Percentiles rank a stretch among this genome's conserved stretches.
These are phyloP conservation scores for Hippoglossus hippoglossus DNA, from an alignment of 2,797 vertebrate species.

Conservation along the genomic window DNA sequence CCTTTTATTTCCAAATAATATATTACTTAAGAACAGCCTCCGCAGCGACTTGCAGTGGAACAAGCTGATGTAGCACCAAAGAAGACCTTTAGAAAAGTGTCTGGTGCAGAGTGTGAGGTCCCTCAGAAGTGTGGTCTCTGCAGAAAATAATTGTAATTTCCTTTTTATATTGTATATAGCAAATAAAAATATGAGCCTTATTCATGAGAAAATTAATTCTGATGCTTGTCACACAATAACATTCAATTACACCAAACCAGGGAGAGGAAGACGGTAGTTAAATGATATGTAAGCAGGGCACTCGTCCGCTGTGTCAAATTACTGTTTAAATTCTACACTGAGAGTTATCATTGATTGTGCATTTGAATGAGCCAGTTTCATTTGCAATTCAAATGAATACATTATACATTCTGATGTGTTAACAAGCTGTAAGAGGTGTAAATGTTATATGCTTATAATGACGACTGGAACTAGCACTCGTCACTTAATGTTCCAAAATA, in stretches of 20 bases:
- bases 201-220: slow-evolving; percentile 22
- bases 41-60: neutral
- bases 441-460: accelerated
- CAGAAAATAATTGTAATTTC: neutral
- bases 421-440: neutral
- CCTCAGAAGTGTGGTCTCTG: slow-evolving; percentile 6
- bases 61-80: slow-evolving; percentile 13
- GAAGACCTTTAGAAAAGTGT: neutral
- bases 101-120: neutral
- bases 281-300: slow-evolving; percentile 4
- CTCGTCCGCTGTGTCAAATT: neutral
- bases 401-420: neutral
- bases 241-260: slow-evolving; percentile 7
- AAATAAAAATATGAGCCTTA: slow-evolving; percentile 5
- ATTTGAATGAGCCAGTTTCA: neutral
- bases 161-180: neutral
- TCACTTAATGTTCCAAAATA: neutral
- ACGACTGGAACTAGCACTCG: neutral
- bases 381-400: neutral
- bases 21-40: slow-evolving; percentile 29
- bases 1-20: slow-evolving; percentile 25
- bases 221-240: slow-evolving; percentile 2
- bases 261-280: neutral
- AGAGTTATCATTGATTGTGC: neutral
- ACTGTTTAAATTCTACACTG: neutral